These are phyloP conservation scores for Paracanthobrama guichenoti DNA, from an alignment of 2,113 vertebrate genomes.

Conservation along the genomic window DNA sequence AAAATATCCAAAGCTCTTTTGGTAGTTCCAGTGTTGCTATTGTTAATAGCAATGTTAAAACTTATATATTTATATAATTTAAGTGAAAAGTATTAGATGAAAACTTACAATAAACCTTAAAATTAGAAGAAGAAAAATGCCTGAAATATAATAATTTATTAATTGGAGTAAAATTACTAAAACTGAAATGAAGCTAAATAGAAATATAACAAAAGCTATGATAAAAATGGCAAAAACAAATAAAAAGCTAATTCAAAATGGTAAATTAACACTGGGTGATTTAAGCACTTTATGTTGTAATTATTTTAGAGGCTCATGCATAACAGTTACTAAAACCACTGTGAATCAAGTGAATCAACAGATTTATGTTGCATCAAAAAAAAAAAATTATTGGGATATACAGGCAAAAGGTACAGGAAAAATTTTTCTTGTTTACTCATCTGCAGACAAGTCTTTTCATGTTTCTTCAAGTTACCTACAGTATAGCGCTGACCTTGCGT, in stretches of 20 bases:
- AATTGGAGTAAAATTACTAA: not conserved
- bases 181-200: not conserved
- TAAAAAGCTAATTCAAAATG: not conserved
- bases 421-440: not conserved
- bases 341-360: not conserved
- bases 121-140: too few species aligned
- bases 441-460: not conserved
- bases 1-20: not conserved
- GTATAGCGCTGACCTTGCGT: not conserved
- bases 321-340: not conserved
- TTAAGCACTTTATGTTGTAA: not conserved
- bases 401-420: not conserved
- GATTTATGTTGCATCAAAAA: not conserved
- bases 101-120: too few species aligned
- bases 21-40: not conserved
- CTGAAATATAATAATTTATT: too few species aligned
- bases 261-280: not conserved
- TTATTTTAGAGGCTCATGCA: not conserved
- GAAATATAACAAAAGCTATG: not conserved
- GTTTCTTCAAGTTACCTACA: not conserved
- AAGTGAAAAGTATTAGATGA: not conserved
- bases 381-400: not conserved
- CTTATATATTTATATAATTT: not conserved
- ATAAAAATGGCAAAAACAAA: not conserved
- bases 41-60: not conserved